Percentiles rank a stretch among this genome's conserved stretches.
phyloP scores from a whole-genome alignment of 2,113 vertebrate species.

The Megaceryle torquata region DNA sequence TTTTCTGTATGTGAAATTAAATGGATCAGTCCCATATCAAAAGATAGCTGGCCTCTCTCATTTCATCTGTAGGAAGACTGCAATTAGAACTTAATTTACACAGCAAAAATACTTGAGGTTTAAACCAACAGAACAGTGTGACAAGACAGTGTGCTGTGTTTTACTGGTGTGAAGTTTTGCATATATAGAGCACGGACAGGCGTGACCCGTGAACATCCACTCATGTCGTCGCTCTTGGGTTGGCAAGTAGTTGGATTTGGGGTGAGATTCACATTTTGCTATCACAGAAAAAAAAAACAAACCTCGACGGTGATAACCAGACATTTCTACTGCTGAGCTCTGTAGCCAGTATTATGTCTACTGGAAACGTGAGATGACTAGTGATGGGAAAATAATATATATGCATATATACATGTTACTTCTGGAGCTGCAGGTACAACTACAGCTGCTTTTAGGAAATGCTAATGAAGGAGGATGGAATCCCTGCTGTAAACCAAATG shows the following conservation, averaged over 20 bases:
- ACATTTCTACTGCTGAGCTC: not conserved
- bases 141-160: not conserved
- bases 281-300: not conserved
- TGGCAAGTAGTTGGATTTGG: not conserved
- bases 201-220: not conserved
- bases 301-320: not conserved
- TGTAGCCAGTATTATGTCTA: not conserved
- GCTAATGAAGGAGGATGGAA: not conserved
- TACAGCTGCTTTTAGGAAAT: not conserved
- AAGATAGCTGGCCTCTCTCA: constrained; percentile 50
- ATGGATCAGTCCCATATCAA: not conserved
- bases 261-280: not conserved
- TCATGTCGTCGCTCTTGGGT: not conserved
- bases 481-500: not conserved
- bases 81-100: constrained; percentile 21
- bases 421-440: not conserved
- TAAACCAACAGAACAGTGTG: constrained; percentile 13
- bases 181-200: not conserved
- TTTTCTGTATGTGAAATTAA: constrained; percentile 22
- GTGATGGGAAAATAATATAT: not conserved
- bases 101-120: constrained; percentile 62
- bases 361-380: not conserved
- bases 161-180: constrained; percentile 18
- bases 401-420: not conserved
- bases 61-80: constrained; percentile 56